phyloP scores from a whole-genome alignment of 2,888 invertebrate genomes.

The Luperina testacea region DNA sequence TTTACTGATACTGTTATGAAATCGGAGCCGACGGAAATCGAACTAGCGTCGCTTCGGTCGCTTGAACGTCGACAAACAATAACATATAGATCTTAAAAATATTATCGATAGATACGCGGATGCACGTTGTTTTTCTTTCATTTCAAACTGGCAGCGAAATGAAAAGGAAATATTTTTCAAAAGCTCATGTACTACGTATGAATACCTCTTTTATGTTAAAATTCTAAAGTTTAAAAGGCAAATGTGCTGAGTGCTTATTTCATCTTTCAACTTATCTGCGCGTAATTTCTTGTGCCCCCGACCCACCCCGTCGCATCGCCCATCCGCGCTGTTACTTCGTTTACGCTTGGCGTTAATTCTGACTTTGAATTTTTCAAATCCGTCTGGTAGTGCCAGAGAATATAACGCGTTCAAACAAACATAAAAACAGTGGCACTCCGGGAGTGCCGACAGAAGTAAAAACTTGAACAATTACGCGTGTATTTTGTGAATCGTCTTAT shows the following conservation, averaged over 20 bases:
- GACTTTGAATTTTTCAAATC: background rate
- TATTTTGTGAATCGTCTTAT: too few relatives aligned
- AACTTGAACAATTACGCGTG: too few relatives aligned
- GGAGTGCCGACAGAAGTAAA: too few relatives aligned
- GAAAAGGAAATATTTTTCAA: conserved; percentile 6
- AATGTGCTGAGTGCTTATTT: background rate
- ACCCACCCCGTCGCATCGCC: background rate
- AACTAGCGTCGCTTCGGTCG: conserved; percentile 9
- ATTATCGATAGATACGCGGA: conserved; percentile 13
- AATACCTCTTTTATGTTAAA: background rate
- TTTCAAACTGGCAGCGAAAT: conserved; percentile 21
- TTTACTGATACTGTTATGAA: background rate
- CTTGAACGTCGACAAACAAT: conserved; percentile 16
- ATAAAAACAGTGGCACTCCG: too few relatives aligned
- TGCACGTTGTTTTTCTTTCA: conserved; percentile 27
- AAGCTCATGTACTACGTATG: background rate
- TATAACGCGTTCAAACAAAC: background rate
- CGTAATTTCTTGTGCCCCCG: background rate
- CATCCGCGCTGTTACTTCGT: background rate
- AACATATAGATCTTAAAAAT: conserved; percentile 18
- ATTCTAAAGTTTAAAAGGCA: background rate
- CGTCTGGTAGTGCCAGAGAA: background rate
- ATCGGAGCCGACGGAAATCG: conserved; percentile 6
- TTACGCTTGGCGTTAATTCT: background rate
- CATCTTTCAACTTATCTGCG: too few relatives aligned